These are phyloP conservation scores for Himalopsyche japonica DNA, from an alignment of 2,888 invertebrate genomes.

Conservation along the genomic window DNA sequence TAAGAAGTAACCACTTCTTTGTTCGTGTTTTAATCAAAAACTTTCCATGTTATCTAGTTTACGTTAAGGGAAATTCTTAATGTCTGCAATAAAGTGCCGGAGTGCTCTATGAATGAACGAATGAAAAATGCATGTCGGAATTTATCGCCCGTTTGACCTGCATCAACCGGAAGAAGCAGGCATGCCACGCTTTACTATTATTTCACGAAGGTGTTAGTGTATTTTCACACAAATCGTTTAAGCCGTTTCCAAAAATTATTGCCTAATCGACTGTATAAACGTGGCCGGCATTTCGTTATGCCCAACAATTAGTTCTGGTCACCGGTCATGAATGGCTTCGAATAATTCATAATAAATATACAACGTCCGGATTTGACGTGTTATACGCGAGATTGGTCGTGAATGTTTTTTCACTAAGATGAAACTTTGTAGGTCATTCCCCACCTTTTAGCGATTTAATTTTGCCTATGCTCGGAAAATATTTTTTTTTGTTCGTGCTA, in stretches of 20 bases:
- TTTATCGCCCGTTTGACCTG: neutral
- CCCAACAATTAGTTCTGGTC: neutral
- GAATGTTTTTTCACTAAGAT: no score
- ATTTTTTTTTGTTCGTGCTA: neutral
- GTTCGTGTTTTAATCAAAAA: no score
- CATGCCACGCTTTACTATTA: neutral
- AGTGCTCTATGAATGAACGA: no score
- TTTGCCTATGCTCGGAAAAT: no score
- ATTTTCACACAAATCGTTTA: neutral
- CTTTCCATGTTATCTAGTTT: no score
- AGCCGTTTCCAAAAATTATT: neutral
- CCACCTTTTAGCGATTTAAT: no score
- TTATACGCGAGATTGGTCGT: no score
- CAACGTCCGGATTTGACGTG: no score
- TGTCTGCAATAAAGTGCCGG: no score
- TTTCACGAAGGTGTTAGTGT: neutral
- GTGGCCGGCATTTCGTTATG: neutral
- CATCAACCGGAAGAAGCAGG: neutral
- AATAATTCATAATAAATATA: neutral
- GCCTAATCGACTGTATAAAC: neutral
- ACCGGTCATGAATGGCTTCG: neutral
- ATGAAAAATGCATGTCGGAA: neutral
- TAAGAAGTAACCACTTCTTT: no score
- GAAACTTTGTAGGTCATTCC: no score
- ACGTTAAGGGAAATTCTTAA: no score